These are phyloP conservation scores for Porites divaricata DNA, from an alignment of 92 coral and sea anemone genomes.

Conservation along the genomic window DNA sequence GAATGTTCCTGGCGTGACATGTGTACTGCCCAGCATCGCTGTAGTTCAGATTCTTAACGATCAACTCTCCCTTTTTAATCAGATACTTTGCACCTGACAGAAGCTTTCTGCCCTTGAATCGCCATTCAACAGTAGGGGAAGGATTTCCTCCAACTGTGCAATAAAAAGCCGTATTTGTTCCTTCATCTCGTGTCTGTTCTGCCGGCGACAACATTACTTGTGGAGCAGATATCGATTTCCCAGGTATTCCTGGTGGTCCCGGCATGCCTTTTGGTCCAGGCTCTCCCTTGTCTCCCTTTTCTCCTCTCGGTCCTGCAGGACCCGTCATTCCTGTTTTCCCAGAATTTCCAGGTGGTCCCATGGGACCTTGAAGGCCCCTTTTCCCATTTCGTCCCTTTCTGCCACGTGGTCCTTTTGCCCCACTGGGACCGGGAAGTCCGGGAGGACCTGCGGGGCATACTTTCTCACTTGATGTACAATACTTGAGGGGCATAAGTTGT, in stretches of 20 bases:
- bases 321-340: background rate
- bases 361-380: constrained; percentile 17
- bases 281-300: background rate
- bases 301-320: constrained; percentile 20
- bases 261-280: constrained; percentile 14
- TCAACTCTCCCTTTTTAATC: background rate
- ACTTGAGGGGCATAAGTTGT: no score
- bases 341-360: background rate
- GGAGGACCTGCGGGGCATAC: constrained; percentile 39
- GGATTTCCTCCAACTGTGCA: constrained; percentile 42
- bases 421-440: constrained; percentile 22
- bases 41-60: constrained; percentile 18
- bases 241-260: constrained; percentile 22
- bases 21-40: constrained; percentile 24
- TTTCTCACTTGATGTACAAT: background rate
- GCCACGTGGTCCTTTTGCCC: constrained; percentile 28
- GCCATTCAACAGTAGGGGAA: constrained; percentile 18
- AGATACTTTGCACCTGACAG: background rate
- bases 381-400: constrained; percentile 28
- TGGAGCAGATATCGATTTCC: constrained; percentile 33
- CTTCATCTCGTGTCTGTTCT: constrained; percentile 24
- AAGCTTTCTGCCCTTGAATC: background rate
- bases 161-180: constrained; percentile 20
- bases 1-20: constrained; percentile 18
- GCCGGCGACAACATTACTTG: constrained; percentile 30